Evolutionary conservation across 2,113 vertebrate genomes (phyloP).

Genomic region (Nyctereutes procyonoides): DNA sequence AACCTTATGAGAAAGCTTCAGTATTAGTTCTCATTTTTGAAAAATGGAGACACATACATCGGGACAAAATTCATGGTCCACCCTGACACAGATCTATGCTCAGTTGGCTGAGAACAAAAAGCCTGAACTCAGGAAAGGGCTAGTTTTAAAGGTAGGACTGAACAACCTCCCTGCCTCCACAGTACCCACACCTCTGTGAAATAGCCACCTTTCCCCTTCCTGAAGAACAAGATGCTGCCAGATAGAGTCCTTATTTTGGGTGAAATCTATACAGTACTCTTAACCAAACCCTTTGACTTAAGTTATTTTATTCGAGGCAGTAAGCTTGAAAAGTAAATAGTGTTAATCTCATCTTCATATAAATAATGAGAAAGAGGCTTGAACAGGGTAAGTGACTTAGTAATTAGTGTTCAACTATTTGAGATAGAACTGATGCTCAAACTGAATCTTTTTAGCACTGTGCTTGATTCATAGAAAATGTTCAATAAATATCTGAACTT

Average conservation of each 20-base stretch:
- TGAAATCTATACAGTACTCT: neutral
- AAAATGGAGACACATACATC: neutral
- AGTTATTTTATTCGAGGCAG: neutral
- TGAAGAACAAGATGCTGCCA: neutral
- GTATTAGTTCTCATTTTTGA: neutral
- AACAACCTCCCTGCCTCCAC: neutral
- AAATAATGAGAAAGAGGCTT: constrained; percentile 36
- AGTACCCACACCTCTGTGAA: neutral
- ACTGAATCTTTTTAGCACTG: neutral
- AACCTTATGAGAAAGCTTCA: neutral
- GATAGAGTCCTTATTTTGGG: neutral
- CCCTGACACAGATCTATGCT: neutral
- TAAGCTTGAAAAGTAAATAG: neutral
- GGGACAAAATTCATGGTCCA: neutral
- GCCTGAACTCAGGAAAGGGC: neutral
- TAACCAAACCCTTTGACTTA: neutral
- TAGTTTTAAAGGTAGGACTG: neutral
- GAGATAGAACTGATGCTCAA: neutral
- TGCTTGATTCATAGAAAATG: neutral
- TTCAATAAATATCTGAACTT: constrained; percentile 24
- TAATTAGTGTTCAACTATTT: neutral
- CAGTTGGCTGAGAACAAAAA: neutral
- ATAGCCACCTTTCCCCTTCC: neutral
- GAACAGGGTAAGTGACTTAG: neutral
- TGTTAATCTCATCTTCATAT: neutral